phyloP scores from a whole-genome alignment of 2,888 invertebrate species.

The Lapara coniferarum region DNA sequence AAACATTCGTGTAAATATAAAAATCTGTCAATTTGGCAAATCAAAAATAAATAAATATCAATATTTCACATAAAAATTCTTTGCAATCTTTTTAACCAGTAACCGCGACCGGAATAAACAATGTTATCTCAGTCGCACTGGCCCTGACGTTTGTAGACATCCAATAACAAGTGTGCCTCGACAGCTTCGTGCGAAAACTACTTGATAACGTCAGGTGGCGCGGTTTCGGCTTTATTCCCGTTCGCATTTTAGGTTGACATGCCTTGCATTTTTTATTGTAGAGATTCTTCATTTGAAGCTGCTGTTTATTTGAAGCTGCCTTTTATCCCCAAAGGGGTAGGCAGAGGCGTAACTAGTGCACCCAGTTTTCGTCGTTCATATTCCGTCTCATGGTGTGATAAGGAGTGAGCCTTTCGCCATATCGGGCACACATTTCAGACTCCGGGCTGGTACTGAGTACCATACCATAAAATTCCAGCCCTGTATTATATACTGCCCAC shows the following conservation, averaged over 20 bases:
- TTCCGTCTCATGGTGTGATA: too few species aligned
- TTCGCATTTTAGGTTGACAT: slow-evolving; percentile 14
- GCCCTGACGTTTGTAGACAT: slow-evolving; percentile 28
- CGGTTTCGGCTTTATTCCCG: slow-evolving; percentile 6
- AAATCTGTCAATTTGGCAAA: too few species aligned
- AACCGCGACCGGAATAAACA: slow-evolving; percentile 8
- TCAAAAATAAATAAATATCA: neutral
- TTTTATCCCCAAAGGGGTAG: too few species aligned
- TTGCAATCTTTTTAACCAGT: slow-evolving; percentile 10
- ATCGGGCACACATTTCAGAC: too few species aligned
- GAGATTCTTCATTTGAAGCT: neutral
- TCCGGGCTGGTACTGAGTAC: too few species aligned
- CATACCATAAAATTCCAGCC: too few species aligned
- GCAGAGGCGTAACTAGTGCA: too few species aligned
- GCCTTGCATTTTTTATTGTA: neutral
- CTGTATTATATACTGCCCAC: too few species aligned
- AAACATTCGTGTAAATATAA: too few species aligned
- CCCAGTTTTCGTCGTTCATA: too few species aligned
- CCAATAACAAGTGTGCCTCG: slow-evolving; percentile 24
- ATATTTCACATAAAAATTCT: slow-evolving; percentile 37
- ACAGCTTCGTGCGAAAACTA: slow-evolving; percentile 42
- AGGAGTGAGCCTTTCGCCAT: too few species aligned
- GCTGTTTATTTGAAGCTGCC: too few species aligned
- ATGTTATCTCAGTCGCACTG: slow-evolving; percentile 11
- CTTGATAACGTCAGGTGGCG: slow-evolving; percentile 44